Evolutionary conservation across 2,797 vertebrate species (phyloP), one percentile per base, ranked within the genome.

Genomic region (Parauchenoglanis ngamensis): DNA sequence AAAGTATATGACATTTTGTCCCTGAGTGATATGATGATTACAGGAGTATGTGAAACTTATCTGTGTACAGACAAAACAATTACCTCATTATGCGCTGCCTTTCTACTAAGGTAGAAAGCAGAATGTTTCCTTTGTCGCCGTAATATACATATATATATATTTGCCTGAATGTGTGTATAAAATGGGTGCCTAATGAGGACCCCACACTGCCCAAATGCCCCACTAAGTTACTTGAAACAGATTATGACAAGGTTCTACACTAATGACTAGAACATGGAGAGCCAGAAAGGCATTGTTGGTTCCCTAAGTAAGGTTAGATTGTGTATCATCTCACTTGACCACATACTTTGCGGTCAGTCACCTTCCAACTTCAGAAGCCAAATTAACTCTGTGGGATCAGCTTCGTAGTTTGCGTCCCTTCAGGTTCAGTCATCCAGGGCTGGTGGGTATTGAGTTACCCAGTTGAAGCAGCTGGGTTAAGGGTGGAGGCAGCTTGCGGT

Each of bases 401-500:
- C 92, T 84, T 83, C 91, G 90, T 91, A 91, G 93, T 92, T 65
- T 88, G 87, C 83, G 89, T 88, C 85, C 90, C 88, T 87, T 88
- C 79, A 89, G 89, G 89, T 86, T 89, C 90, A 82, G 28, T 95
- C 94, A 95, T 94, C 93, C 92, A 31, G 73, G 87, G 92, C 93
- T 94, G 93, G 94, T 92, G 89, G 91, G 93, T 94, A 90, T 96
- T 93, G 90, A 91, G 91, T 95, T 95, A 95, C 93, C 77, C 56
- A 46, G 88, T 49, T 61, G 87, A 90, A 92, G 92, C 94, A 95
- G 93, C 93, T 94, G 93, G 91, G 80, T 72, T 56, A 63, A 87
- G 89, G 89, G 91, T 88, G 91, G 92, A 89, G 92, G 92, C 76
- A 88, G 68, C 25, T 87, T 90, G 87, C 90, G 88, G 90, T 93